Evolutionary conservation across 2,797 vertebrate genomes (phyloP), one percentile per base, ranked within the genome.

Genomic region (Sylvilagus floridanus): DNA sequence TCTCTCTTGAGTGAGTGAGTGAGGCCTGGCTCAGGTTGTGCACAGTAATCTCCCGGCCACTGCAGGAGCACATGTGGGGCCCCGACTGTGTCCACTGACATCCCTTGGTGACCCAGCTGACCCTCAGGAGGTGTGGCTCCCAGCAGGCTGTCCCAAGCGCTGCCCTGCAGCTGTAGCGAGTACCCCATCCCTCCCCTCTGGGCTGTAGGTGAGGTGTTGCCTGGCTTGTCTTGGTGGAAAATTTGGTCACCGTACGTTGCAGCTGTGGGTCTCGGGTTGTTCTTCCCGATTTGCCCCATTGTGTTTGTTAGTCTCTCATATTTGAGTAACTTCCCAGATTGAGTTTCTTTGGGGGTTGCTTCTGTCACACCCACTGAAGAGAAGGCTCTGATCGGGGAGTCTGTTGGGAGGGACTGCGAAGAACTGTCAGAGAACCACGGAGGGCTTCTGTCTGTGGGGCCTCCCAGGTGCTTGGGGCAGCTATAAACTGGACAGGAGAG

Each of bases 21-120:
- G 32, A 88, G 78, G 13, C 52, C 52, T 60, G 57, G 28, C 79
- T 35, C 50, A 91, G 71, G 90, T 87, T 47, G 86, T 35, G 32
- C 42, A 57, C 47, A 79, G 47, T 92, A 71, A 88, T 78, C 21
- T 65, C 21, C 65, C 62, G 79, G 75, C 75, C 28, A 1, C 13
- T 73, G 77, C 65, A 75, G 89, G 88, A 94, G n/a, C 50, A 47
- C 16, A 37, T 4, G 60, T 2, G 69, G 77, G 77, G 83, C 7
- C 54, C 54, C 17, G 54, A 17, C 54, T n/a, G 21, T 54, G 0
- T 88, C 86, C 19, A 17, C 26, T 81, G 84, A 84, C 60, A 26
- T 28, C 35, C 54, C 54, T 17, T 57, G 54, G 57, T 66, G 17
- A 30, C 28, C 77, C 2, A 5, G 28, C 42, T 30, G 26, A 26